Evolutionary conservation across 2,113 vertebrate species (phyloP).

Genomic region (Solea senegalensis): DNA sequence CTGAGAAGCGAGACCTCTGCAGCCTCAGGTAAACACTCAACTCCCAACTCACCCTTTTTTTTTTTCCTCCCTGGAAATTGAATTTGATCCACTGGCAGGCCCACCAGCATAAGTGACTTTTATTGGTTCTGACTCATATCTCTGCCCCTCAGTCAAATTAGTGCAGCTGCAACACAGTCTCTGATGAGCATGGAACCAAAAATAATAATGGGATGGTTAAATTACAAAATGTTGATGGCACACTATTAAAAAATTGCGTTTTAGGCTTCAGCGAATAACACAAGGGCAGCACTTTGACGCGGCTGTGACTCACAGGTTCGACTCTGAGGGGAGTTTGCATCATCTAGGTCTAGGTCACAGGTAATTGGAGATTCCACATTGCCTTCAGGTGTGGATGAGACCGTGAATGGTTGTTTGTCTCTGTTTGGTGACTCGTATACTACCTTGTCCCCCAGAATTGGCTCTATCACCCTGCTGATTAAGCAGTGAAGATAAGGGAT

Average conservation of each 20-base stretch:
- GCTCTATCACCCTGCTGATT: too few relatives aligned
- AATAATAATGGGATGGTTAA: constrained; percentile 28
- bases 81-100: constrained; percentile 47
- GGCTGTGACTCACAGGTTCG: too few relatives aligned
- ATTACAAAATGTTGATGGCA: constrained; percentile 30
- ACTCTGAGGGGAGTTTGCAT: too few relatives aligned
- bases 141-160: constrained; percentile 26
- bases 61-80: constrained; percentile 49
- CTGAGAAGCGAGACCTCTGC: constrained; percentile 30
- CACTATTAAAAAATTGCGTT: neutral
- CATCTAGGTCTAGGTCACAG: too few relatives aligned
- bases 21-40: constrained; percentile 47
- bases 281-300: too few relatives aligned
- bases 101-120: constrained; percentile 32
- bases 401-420: too few relatives aligned
- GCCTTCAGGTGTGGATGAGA: too few relatives aligned
- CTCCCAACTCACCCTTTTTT: constrained; percentile 5
- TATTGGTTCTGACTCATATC: constrained; percentile 44
- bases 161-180: constrained; percentile 18
- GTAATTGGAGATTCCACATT: too few relatives aligned
- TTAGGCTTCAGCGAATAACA: neutral
- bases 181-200: constrained; percentile 16
- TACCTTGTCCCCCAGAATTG: too few relatives aligned
- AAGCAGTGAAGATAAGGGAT: too few relatives aligned
- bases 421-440: too few relatives aligned